Evolutionary conservation across 2,797 vertebrate genomes (phyloP).

Genomic region (Enteromius radiatus): DNA sequence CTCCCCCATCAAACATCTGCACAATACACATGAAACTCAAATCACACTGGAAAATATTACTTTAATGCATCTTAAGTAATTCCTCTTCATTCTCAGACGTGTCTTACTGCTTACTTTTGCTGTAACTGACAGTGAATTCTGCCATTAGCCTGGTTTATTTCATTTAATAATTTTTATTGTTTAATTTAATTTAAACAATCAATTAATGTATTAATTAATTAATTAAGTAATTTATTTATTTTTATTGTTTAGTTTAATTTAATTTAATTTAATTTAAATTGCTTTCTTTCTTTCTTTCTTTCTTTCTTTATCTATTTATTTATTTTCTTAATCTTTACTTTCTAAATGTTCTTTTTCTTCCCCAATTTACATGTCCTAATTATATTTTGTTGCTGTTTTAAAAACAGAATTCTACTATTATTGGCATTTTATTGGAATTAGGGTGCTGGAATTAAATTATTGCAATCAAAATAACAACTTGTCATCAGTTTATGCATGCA

Average conservation of each 20-base stretch:
- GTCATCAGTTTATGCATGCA: background rate
- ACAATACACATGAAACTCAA: background rate
- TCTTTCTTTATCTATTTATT: no score
- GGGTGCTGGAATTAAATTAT: background rate
- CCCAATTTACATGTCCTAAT: background rate
- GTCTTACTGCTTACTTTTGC: background rate
- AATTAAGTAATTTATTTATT: no score
- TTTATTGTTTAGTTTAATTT: no score
- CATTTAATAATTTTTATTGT: no score
- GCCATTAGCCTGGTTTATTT: no score
- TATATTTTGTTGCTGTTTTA: background rate
- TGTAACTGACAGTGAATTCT: background rate
- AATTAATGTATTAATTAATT: no score
- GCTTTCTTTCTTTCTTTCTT: no score
- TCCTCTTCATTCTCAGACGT: background rate
- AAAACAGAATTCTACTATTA: background rate
- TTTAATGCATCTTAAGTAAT: no score
- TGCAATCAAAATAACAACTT: background rate
- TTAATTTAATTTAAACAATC: no score
- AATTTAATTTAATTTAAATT: no score
- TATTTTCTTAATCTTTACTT: no score
- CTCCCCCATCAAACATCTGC: slow-evolving; percentile 47
- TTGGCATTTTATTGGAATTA: background rate
- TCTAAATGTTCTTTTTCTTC: no score
- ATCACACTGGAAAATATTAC: background rate